Evolutionary conservation across 2,113 vertebrate genomes (phyloP), one percentile per base, ranked within the genome.

Genomic region (Micronisus gabar): DNA sequence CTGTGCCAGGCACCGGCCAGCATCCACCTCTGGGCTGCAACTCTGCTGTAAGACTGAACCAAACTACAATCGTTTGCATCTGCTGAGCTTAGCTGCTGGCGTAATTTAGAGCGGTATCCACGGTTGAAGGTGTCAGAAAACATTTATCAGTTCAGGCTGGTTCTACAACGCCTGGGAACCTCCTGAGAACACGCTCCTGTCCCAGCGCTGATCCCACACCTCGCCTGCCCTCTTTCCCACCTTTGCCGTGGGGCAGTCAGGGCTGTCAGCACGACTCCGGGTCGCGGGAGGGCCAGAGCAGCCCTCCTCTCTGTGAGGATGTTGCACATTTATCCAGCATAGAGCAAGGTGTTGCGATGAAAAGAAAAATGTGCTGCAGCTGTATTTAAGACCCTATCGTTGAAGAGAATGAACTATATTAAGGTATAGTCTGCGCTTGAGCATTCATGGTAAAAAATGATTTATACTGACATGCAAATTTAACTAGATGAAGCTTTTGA

Each of bases 401-500:
- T 23, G 52, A 50, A 47, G 21, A 27, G 45, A 59, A 74, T 11
- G n/a, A 58, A 16, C 55, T 29, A 32, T 8, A 12, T 27, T 10
- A 62, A 88, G 47, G 67, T 40, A 26, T 23, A 66, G 61, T 9
- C 80, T 63, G 52, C 74, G 43, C 52, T 83, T 72, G 38, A 80
- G 62, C 76, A 67, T 75, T 90, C 17, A 4, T 50, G 73, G 88
- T 75, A 81, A 90, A 92, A 91, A 58, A 52, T 65, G 8, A 95
- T 95, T 94, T 93, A 86, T 81, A 91, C 83, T 68, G 92, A 91
- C 92, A 21, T 58, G 88, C 80, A 94, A 79, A 92, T 94, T 87
- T 65, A 91, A 89, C 80, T 29, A 93, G 86, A 89, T 90, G 86
- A 95, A 97, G 65, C 81, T 95, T 95, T 53, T 84, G 80, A 95